Percentiles rank a stretch among this genome's conserved stretches.
phyloP scores from a whole-genome alignment of 2,113 vertebrate species.

The Boleophthalmus pectinirostris region DNA sequence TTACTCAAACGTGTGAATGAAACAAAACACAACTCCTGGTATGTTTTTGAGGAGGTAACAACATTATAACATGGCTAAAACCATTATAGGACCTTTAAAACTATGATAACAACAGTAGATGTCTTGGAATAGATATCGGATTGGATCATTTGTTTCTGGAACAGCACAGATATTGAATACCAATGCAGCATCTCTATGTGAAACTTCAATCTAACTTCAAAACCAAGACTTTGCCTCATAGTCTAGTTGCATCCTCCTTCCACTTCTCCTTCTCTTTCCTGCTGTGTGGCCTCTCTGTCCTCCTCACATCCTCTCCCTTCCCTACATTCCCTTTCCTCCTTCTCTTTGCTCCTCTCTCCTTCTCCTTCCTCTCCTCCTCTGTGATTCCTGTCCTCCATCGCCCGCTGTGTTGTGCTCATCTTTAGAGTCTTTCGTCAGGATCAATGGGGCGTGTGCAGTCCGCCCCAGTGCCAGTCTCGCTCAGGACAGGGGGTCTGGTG shows the following conservation, averaged over 20 bases:
- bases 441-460: constrained; percentile 51
- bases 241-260: too few relatives aligned
- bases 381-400: neutral
- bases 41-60: too few relatives aligned
- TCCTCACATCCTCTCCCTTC: neutral
- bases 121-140: too few relatives aligned
- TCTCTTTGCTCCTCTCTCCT: neutral
- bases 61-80: too few relatives aligned
- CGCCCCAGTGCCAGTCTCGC: constrained; percentile 47
- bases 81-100: too few relatives aligned
- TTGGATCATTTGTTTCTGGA: too few relatives aligned
- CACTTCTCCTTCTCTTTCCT: too few relatives aligned
- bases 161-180: too few relatives aligned
- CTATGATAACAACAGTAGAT: too few relatives aligned
- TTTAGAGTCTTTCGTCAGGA: constrained; percentile 45
- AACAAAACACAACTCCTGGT: too few relatives aligned
- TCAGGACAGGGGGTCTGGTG: constrained; percentile 14
- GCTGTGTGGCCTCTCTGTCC: too few relatives aligned
- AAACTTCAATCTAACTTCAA: neutral
- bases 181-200: neutral
- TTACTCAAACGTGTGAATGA: too few relatives aligned
- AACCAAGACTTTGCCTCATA: neutral
- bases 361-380: neutral
- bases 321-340: neutral
- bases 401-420: constrained; percentile 27